A percentile compares a stretch with the other conserved stretches of the same genome.
Evolutionary conservation across 2,113 vertebrate species (phyloP).

Genomic region (Corythaeola cristata): DNA sequence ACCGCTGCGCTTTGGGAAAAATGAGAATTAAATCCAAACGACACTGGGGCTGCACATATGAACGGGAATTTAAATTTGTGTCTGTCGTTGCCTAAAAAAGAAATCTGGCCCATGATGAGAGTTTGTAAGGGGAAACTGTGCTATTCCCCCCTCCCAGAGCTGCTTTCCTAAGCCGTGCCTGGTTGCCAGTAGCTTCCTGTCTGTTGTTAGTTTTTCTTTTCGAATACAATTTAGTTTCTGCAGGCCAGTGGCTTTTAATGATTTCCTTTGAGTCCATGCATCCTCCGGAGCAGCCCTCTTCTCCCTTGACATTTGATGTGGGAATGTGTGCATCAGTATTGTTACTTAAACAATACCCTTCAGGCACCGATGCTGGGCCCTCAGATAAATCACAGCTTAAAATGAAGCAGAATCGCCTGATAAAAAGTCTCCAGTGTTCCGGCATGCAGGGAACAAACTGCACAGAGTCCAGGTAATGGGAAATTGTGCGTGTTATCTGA

Average conservation of each 20-base stretch:
- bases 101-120: background rate
- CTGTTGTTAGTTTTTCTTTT: slow-evolving; percentile 63
- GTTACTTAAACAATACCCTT: slow-evolving; percentile 60
- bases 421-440: slow-evolving; percentile 16
- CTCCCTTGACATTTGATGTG: slow-evolving; percentile 65
- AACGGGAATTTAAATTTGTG: background rate
- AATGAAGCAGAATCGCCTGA: slow-evolving; percentile 25
- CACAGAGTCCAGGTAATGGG: slow-evolving; percentile 30
- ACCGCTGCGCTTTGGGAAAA: background rate
- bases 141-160: slow-evolving; percentile 7
- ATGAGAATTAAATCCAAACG: background rate
- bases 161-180: background rate
- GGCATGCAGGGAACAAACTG: slow-evolving; percentile 33
- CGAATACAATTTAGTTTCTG: slow-evolving; percentile 55
- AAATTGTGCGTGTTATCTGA: slow-evolving; percentile 22
- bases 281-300: slow-evolving; percentile 51
- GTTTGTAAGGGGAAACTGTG: background rate
- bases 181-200: slow-evolving; percentile 41
- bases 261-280: slow-evolving; percentile 63
- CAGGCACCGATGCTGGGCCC: slow-evolving; percentile 6
- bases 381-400: slow-evolving; percentile 53
- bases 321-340: slow-evolving; percentile 62
- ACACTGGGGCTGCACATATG: background rate
- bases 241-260: slow-evolving; percentile 63
- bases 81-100: background rate